These are phyloP conservation scores for Aplysia californica DNA, from an alignment of 1,140 invertebrate species.

Conservation along the genomic window DNA sequence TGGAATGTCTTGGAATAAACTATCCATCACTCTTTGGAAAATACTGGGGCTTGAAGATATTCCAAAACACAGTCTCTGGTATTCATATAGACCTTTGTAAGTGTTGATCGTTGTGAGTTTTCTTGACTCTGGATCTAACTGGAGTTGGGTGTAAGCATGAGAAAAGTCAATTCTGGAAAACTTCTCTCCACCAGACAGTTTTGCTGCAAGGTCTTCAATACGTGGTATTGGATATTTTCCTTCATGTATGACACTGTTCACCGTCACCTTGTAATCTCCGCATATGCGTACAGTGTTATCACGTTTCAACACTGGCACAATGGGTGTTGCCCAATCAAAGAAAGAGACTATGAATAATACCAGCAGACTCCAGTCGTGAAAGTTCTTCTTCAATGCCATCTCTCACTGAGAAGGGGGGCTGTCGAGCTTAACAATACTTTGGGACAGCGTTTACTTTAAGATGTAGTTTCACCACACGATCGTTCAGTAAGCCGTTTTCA, in stretches of 20 bases:
- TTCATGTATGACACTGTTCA: no score
- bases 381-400: constrained; percentile 51
- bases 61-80: constrained; percentile 58
- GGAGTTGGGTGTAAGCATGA: constrained; percentile 43
- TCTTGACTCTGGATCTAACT: constrained; percentile 42
- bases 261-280: no score
- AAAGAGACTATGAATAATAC: constrained; percentile 41
- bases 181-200: constrained; percentile 43
- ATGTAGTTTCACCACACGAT: constrained; percentile 28
- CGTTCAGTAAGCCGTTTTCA: constrained; percentile 24
- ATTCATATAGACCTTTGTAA: constrained; percentile 50
- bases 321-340: constrained; percentile 61
- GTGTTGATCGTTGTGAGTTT: constrained; percentile 45
- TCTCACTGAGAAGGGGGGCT: constrained; percentile 40
- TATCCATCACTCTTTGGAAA: constrained; percentile 69
- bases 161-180: constrained; percentile 59
- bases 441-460: constrained; percentile 24
- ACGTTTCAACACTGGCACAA: constrained; percentile 63
- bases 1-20: constrained; percentile 47
- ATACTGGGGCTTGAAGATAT: constrained; percentile 68
- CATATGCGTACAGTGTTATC: no score
- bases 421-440: constrained; percentile 30
- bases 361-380: constrained; percentile 30
- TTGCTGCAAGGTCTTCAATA: no score
- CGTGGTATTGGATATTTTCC: no score